A percentile compares a stretch with the other conserved stretches of the same genome.
Evolutionary conservation across 2,113 vertebrate species (phyloP).

Genomic region (Eubucco bourcierii): DNA sequence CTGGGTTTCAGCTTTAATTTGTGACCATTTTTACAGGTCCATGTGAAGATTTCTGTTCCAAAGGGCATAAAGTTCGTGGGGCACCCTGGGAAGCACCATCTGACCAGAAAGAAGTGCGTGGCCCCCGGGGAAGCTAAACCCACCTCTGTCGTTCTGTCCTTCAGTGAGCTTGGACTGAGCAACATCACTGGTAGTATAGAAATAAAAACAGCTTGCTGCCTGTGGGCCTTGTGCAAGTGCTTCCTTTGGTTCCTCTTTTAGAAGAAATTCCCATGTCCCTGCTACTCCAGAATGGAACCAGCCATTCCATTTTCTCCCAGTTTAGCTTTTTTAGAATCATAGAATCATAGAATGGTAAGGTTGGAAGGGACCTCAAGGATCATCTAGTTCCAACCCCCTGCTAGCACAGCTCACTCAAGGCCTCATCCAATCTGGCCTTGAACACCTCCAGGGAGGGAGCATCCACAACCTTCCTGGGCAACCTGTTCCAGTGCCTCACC

Average conservation of each 20-base stretch:
- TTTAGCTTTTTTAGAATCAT: not conserved
- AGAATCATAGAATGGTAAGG: no score
- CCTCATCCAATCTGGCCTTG: no score
- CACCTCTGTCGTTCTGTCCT: conserved; percentile 86
- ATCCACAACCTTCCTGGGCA: no score
- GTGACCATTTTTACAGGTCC: conserved; percentile 76
- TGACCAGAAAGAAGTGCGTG: conserved; percentile 89
- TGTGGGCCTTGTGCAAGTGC: not conserved
- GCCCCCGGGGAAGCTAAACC: conserved; percentile 84
- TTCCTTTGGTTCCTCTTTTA: not conserved
- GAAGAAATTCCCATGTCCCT: not conserved
- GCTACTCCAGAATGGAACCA: not conserved
- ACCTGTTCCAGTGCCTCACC: no score
- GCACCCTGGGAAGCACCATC: conserved; percentile 87
- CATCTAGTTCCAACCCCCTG: no score
- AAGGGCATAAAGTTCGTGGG: conserved; percentile 90
- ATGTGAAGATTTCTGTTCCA: conserved; percentile 87
- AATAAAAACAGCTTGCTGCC: not conserved
- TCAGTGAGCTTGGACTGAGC: conserved; percentile 84
- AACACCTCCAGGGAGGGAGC: no score
- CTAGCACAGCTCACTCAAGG: no score
- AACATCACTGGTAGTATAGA: conserved; percentile 85
- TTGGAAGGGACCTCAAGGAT: no score
- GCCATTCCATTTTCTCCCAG: not conserved
- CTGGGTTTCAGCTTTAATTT: not conserved